Conservation (phyloP, 2,113 vertebrate species). For the Charadrius vociferus region DNA sequence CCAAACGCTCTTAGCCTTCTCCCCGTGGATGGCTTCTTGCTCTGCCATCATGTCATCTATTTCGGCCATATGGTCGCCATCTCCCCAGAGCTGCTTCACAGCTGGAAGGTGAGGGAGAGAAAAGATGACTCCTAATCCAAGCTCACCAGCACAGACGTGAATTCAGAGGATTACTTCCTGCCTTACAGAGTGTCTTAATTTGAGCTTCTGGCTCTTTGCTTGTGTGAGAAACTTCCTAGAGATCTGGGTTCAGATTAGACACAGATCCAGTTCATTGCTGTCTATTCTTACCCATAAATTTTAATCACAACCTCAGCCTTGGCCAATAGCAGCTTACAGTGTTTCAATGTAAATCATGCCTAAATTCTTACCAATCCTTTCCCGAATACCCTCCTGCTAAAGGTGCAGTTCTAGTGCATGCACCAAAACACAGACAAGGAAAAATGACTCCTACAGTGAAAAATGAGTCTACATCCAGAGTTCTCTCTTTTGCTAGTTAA, state of each 20-base stretch:
- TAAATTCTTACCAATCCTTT: background rate
- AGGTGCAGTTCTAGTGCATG: background rate
- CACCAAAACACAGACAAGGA: background rate
- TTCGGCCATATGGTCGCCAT: constrained; percentile 69
- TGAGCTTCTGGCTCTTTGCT: background rate
- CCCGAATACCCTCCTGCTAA: background rate
- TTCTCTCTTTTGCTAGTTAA: background rate
- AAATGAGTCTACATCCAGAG: background rate
- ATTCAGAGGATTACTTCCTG: background rate
- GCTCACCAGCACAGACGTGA: background rate
- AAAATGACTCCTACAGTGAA: background rate
- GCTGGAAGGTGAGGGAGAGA: constrained; percentile 60
- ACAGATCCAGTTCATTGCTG: background rate
- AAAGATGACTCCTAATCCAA: background rate
- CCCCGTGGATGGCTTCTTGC: constrained; percentile 52
- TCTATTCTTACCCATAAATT: background rate
- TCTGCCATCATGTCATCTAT: constrained; percentile 82
- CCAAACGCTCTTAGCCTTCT: constrained; percentile 58
- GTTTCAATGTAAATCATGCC: background rate
- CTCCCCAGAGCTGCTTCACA: constrained; percentile 78
- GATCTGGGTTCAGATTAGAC: background rate
- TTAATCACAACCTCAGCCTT: background rate
- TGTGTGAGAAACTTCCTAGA: background rate
- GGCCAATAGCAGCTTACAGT: background rate
- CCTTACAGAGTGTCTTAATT: background rate